phyloP scores from a whole-genome alignment of 2,113 vertebrate species.

The Turdus rufiventris region DNA sequence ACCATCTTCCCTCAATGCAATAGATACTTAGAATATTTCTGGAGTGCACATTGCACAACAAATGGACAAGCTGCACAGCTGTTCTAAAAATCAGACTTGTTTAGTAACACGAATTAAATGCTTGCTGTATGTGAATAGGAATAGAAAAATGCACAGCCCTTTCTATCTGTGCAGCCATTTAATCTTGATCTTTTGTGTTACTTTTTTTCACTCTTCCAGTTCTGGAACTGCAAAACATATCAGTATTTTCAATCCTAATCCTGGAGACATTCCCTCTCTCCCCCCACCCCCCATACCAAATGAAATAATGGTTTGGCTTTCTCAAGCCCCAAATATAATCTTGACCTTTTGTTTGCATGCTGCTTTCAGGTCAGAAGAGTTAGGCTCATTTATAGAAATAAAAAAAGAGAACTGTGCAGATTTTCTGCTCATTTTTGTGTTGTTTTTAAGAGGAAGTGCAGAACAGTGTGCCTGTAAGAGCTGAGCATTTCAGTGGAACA shows the following conservation, averaged over 20 bases:
- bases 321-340: not conserved
- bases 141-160: not conserved
- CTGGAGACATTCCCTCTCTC: not conserved
- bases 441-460: not conserved
- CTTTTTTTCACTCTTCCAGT: not conserved
- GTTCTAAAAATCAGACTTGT: not conserved
- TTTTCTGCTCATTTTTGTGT: not conserved
- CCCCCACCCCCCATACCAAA: not conserved
- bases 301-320: not conserved
- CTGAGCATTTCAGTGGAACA: not conserved
- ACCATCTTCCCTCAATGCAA: not conserved
- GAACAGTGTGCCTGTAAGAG: not conserved
- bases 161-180: not conserved
- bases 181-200: not conserved
- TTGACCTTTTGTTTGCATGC: not conserved
- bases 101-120: not conserved
- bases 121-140: not conserved
- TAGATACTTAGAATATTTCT: not conserved
- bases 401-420: not conserved
- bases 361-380: not conserved
- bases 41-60: not conserved
- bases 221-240: not conserved
- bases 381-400: not conserved
- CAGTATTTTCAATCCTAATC: not conserved
- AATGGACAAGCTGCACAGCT: not conserved